Evolutionary conservation across 2,888 invertebrate genomes (phyloP).

Genomic region (Ormyrus labotus): DNA sequence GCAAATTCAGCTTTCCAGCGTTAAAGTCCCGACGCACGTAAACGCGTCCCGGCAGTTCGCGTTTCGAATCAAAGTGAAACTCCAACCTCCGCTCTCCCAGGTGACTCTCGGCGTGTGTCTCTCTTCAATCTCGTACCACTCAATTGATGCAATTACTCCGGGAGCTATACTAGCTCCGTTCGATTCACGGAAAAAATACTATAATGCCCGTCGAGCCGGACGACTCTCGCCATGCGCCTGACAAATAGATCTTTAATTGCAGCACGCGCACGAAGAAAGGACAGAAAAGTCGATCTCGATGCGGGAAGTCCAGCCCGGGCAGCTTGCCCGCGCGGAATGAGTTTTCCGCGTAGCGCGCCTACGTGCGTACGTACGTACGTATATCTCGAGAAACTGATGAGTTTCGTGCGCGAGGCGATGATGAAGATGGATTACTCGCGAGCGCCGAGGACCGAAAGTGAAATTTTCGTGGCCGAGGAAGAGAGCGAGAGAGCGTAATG

Average conservation of each 20-base stretch:
- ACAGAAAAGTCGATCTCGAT: constrained; percentile 30
- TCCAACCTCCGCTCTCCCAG: no score
- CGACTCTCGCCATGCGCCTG: neutral
- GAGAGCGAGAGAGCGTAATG: no score
- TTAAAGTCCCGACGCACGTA: no score
- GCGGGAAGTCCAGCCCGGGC: neutral
- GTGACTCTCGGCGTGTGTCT: neutral
- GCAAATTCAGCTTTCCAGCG: no score
- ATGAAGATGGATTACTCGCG: no score
- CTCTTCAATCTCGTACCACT: neutral
- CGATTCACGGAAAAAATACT: constrained; percentile 33
- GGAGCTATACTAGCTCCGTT: neutral
- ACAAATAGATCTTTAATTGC: constrained; percentile 53
- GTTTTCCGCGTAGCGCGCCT: neutral
- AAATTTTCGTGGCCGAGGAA: no score
- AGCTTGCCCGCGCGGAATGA: neutral
- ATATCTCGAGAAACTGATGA: no score
- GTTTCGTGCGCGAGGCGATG: no score
- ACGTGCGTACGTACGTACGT: no score
- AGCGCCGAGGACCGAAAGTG: no score
- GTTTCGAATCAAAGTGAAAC: constrained; percentile 26
- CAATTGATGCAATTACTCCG: constrained; percentile 37
- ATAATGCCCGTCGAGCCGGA: neutral
- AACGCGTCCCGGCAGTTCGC: neutral
- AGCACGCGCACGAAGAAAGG: neutral